Base-by-base conservation (phyloP, 1,140 invertebrate genomes). In the Teleopsis dalmanni region DNA sequence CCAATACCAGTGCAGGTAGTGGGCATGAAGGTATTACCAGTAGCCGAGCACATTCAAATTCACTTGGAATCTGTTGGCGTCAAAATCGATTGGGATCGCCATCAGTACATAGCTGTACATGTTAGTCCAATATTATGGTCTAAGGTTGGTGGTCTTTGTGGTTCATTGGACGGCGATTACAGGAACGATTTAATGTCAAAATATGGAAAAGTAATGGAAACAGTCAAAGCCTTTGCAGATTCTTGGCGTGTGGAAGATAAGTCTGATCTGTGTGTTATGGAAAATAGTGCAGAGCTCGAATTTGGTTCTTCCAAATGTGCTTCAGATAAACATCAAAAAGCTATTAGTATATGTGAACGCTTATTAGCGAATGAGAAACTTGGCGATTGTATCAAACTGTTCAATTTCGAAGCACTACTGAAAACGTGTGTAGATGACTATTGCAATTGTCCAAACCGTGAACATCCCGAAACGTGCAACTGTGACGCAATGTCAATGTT, bases 61-160 rank as follows among this genome's bases (percentile, higher is more conserved):
- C 74, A 76, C 33, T 63, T 87, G 21, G 86, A 86, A 49, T 71
- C 76, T 13, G 60, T 83, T 4, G 87, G 85, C 0, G 67, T 87
- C 5, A 78, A 76, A 16, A 50, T 93, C n/a, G 82, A 83, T 56
- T 93, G 89, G 89, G 81, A 86, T 55, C 61, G 58, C 38, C 60
- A 82, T 75, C 76, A 79, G 52, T 60, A 80, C 40, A 63, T 85
- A 2, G 72, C 78, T 54, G 67, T 84, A 1, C 80, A 85, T 59
- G 81, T 79, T 0, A 76, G 78, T 4, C 78, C 83, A 26, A 76
- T 75, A 19, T 62, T 88, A 29, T 90, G 85, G 82, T 86, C 87
- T 60, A 80, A 81, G 55, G 87, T 87, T 0, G 77, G 78, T 52
- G 91, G 91, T 36, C 70, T 94, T 0, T 94, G 91, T 63, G 89